Evolutionary conservation across 2,797 vertebrate genomes (phyloP).

Genomic region (Cirrhinus molitorella): DNA sequence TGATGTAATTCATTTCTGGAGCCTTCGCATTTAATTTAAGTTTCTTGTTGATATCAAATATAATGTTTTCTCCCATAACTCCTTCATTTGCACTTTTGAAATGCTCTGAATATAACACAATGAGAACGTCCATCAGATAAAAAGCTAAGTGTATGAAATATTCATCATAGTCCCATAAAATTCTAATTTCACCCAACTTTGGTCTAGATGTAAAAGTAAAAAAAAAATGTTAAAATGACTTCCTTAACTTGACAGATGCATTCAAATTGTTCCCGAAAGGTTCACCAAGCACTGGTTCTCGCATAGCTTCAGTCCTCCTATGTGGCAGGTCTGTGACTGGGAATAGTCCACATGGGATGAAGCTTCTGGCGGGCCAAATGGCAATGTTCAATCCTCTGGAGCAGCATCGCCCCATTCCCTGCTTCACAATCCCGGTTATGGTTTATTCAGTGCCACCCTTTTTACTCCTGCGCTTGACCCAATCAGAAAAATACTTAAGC

Average conservation of each 20-base stretch:
- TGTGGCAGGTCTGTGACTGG: slow-evolving; percentile 62
- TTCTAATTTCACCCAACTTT: slow-evolving; percentile 69
- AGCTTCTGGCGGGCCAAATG: slow-evolving; percentile 72
- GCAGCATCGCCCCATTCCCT: slow-evolving; percentile 50
- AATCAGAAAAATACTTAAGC: slow-evolving; percentile 65
- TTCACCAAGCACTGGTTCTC: slow-evolving; percentile 56
- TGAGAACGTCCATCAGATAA: slow-evolving; percentile 40
- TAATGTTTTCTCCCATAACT: slow-evolving; percentile 1
- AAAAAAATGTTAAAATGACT: slow-evolving; percentile 46
- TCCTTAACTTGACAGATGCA: slow-evolving; percentile 60
- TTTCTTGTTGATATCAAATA: slow-evolving; percentile 14
- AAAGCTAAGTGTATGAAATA: slow-evolving; percentile 46
- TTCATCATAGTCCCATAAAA: slow-evolving; percentile 58
- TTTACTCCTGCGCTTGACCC: slow-evolving; percentile 71
- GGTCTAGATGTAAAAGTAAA: slow-evolving; percentile 45
- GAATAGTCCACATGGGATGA: slow-evolving; percentile 73
- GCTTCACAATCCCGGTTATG: slow-evolving; percentile 69
- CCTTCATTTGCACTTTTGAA: slow-evolving; percentile 44
- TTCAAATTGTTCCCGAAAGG: slow-evolving; percentile 68
- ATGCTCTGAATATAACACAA: slow-evolving; percentile 29
- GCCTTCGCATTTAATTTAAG: neutral
- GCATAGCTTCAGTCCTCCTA: slow-evolving; percentile 66
- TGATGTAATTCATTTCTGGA: neutral
- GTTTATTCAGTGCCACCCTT: slow-evolving; percentile 80
- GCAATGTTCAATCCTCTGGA: slow-evolving; percentile 58